These are phyloP conservation scores for Homarus americanus DNA, from an alignment of 1,140 invertebrate genomes.

Conservation along the genomic window DNA sequence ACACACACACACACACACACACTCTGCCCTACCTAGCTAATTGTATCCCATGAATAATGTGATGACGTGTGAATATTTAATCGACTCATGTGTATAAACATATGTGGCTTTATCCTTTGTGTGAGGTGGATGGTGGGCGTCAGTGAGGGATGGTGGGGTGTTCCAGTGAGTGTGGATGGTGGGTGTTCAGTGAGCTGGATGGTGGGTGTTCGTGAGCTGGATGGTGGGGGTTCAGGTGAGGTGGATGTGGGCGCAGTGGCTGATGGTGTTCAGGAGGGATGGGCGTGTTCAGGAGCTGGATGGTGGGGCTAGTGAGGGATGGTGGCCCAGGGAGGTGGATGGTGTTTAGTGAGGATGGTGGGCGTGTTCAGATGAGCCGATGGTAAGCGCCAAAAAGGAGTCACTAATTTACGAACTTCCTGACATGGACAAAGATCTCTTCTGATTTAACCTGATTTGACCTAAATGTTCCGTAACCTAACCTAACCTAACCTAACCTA, in stretches of 20 bases:
- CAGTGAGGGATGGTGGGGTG: not conserved
- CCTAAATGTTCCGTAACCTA: too few relatives aligned
- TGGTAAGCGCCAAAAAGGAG: not conserved
- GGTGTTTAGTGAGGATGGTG: too few relatives aligned
- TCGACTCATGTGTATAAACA: not conserved
- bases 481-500: too few relatives aligned
- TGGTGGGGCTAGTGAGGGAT: slow-evolving; percentile 4
- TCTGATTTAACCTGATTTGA: too few relatives aligned
- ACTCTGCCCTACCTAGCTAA: too few relatives aligned
- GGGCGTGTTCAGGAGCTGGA: too few relatives aligned
- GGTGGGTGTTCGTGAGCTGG: not conserved
- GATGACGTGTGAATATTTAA: not conserved
- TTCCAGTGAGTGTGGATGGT: not conserved
- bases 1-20: too few relatives aligned
- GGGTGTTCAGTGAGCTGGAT: not conserved
- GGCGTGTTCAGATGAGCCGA: too few relatives aligned
- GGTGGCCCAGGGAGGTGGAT: not conserved
- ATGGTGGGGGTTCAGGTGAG: not conserved
- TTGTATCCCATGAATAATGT: not conserved
- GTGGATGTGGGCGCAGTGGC: not conserved
- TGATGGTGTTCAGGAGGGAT: slow-evolving; percentile 9
- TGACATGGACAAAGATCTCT: too few relatives aligned
- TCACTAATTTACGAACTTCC: too few relatives aligned
- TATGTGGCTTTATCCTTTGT: not conserved
- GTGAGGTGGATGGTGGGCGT: not conserved